phyloP scores from a whole-genome alignment of 64 coral and sea anemone genomes.

The Anthopleura sola region DNA sequence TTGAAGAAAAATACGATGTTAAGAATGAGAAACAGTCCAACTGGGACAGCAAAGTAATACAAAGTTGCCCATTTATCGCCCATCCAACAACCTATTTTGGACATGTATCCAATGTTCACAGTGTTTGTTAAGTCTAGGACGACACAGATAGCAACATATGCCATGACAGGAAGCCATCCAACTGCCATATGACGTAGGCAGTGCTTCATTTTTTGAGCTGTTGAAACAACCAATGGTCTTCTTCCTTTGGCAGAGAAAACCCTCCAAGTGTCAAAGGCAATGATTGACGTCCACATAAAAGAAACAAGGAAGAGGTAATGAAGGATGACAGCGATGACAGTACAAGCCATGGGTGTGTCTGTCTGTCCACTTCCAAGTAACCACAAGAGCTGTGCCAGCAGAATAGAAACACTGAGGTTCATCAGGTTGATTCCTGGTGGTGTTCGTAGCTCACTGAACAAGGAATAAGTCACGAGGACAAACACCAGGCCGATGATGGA shows the following conservation, averaged over 20 bases:
- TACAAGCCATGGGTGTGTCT: not conserved
- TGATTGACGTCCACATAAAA: slow-evolving; percentile 33
- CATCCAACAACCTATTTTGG: slow-evolving; percentile 6
- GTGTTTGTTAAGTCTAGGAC: slow-evolving; percentile 2
- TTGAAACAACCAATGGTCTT: not conserved
- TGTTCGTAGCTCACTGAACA: slow-evolving; percentile 41
- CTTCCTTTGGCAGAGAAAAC: slow-evolving; percentile 21
- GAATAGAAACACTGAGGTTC: slow-evolving; percentile 21
- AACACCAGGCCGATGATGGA: slow-evolving; percentile 7
- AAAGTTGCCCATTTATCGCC: slow-evolving; percentile 4
- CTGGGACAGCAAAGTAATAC: slow-evolving; percentile 21
- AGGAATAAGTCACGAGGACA: slow-evolving; percentile 33
- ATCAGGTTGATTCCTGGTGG: slow-evolving; percentile 36
- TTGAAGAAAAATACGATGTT: slow-evolving; percentile 13
- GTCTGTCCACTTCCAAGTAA: slow-evolving; percentile 5
- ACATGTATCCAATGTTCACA: slow-evolving; percentile 8
- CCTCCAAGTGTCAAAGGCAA: slow-evolving; percentile 34
- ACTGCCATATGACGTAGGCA: not conserved
- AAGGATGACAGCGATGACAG: slow-evolving; percentile 18
- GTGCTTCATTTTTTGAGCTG: not conserved
- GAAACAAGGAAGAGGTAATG: slow-evolving; percentile 33
- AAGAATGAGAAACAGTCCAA: not conserved
- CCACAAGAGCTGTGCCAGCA: not conserved
- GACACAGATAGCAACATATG: slow-evolving; percentile 17
- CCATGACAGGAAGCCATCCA: slow-evolving; percentile 22